Percentiles rank a stretch among this genome's conserved stretches.
Conservation (phyloP, 2,797 vertebrate species). For the Mormyrops boulengeri region DNA sequence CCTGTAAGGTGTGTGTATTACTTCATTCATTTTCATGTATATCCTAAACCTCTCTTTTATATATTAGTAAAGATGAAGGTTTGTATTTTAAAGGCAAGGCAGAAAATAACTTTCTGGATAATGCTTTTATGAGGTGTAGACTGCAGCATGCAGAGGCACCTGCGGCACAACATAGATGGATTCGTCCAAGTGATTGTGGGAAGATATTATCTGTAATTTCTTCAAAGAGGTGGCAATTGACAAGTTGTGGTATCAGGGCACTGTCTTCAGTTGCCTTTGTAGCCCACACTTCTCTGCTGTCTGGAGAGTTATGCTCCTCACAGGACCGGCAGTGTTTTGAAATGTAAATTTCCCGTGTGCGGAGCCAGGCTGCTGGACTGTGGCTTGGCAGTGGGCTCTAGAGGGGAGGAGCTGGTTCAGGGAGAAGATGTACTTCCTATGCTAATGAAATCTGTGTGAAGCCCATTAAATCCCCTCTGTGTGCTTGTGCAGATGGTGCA, state of each 20-base stretch:
- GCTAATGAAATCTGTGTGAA: neutral
- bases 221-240: neutral
- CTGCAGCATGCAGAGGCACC: neutral
- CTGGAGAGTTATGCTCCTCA: neutral
- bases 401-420: neutral
- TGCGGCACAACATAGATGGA: neutral
- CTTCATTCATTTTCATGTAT: neutral
- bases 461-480: slow-evolving; percentile 2
- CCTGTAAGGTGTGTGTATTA: neutral
- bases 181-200: neutral
- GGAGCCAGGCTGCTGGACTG: neutral
- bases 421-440: neutral
- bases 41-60: neutral
- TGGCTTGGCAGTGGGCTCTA: neutral
- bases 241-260: neutral
- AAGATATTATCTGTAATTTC: neutral
- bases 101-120: neutral
- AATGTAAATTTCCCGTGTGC: slow-evolving; percentile 15
- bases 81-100: neutral
- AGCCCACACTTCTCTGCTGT: neutral
- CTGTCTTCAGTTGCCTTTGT: neutral
- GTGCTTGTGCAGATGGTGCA: neutral
- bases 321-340: slow-evolving; percentile 15
- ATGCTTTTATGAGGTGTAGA: neutral
- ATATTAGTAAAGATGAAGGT: neutral